A percentile compares a stretch with the other conserved stretches of the same genome.
Conservation (phyloP, 2,113 vertebrate species). For the Echinops telfairi region DNA sequence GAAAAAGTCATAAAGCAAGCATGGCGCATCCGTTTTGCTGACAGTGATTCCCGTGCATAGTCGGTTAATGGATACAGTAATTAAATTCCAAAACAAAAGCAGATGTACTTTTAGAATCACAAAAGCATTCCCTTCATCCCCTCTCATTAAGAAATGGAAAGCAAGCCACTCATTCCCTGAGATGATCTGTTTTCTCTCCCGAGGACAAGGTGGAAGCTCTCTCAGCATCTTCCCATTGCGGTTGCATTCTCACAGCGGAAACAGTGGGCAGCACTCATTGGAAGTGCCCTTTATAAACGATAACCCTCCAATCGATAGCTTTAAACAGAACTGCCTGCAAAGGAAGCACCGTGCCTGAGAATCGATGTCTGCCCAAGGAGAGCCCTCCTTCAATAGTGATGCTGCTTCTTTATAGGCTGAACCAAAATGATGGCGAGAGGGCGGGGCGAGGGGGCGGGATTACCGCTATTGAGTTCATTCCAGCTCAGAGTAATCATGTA, state of each 20-base stretch:
- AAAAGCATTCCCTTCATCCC: neutral
- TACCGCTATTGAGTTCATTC: neutral
- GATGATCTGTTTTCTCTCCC: neutral
- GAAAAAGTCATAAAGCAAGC: neutral
- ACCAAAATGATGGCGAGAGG: neutral
- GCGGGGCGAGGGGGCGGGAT: no score
- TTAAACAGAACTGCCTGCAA: neutral
- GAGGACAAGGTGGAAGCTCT: conserved; percentile 12
- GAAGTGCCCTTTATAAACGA: neutral
- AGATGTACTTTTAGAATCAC: neutral
- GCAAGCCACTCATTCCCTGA: neutral
- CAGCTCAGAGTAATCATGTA: neutral
- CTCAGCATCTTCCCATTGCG: neutral
- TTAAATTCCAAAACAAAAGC: neutral
- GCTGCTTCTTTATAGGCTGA: neutral
- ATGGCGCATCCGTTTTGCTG: neutral
- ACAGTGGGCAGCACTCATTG: neutral
- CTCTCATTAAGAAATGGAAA: neutral
- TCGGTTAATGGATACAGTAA: neutral
- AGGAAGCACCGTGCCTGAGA: neutral
- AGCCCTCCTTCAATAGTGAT: neutral
- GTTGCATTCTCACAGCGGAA: neutral
- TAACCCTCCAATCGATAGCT: neutral
- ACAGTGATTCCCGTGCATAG: neutral
- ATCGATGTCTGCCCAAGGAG: neutral